phyloP scores from a whole-genome alignment of 2,797 vertebrate genomes.

The Ctenopoma kingsleyae region DNA sequence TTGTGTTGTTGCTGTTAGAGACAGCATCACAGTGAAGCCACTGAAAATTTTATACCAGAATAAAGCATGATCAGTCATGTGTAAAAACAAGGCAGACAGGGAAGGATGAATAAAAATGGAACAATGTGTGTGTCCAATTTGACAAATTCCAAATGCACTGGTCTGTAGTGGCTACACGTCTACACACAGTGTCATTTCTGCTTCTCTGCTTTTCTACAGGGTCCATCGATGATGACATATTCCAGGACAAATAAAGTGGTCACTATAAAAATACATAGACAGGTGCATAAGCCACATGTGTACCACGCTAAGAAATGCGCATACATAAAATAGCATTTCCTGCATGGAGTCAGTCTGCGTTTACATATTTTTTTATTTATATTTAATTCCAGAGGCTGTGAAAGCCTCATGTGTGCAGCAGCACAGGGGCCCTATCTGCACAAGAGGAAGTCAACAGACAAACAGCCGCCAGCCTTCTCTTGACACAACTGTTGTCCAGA shows the following conservation, averaged over 20 bases:
- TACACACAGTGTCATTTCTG: slow-evolving; percentile 1
- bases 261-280: slow-evolving; percentile 7
- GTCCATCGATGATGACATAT: not conserved
- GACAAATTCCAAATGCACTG: not conserved
- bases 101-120: not conserved
- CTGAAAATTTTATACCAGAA: not conserved
- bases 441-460: slow-evolving; percentile 70
- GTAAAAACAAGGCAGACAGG: not conserved
- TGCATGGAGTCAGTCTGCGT: slow-evolving; percentile 21
- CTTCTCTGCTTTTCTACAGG: not conserved
- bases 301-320: slow-evolving; percentile 18
- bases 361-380: slow-evolving; percentile 40
- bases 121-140: not conserved
- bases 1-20: too few relatives aligned
- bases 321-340: slow-evolving; percentile 12
- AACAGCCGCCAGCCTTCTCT: slow-evolving; percentile 58
- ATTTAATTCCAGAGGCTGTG: slow-evolving; percentile 59
- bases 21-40: not conserved
- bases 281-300: slow-evolving; percentile 35
- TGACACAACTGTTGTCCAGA: slow-evolving; percentile 52
- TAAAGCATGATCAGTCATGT: not conserved
- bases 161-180: slow-evolving; percentile 4
- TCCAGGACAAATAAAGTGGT: slow-evolving; percentile 12
- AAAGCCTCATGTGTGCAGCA: slow-evolving; percentile 35
- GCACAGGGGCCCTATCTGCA: slow-evolving; percentile 30